phyloP scores from a whole-genome alignment of 2,888 invertebrate species.

The Catocala fraxini region DNA sequence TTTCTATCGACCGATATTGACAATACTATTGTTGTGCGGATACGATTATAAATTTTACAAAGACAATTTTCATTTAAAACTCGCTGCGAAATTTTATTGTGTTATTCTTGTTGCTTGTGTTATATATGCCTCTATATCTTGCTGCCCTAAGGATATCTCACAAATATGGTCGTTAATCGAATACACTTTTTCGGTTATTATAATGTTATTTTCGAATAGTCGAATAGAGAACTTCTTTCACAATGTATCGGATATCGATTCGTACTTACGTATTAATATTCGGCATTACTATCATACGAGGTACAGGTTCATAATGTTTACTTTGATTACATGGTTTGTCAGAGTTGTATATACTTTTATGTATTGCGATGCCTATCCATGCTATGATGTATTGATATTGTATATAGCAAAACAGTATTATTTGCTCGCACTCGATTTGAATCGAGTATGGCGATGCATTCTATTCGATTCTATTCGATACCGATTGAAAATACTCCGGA shows the following conservation, averaged over 20 bases:
- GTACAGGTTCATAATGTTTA: slow-evolving; percentile 54
- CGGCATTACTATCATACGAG: slow-evolving; percentile 55
- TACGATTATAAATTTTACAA: slow-evolving; percentile 69
- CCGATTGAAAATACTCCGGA: slow-evolving; percentile 67
- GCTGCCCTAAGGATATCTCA: slow-evolving; percentile 60
- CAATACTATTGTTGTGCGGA: slow-evolving; percentile 67
- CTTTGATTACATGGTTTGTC: slow-evolving; percentile 59
- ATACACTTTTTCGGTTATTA: slow-evolving; percentile 60
- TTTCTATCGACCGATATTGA: slow-evolving; percentile 62
- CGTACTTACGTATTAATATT: slow-evolving; percentile 63
- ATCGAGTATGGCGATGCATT: slow-evolving; percentile 74
- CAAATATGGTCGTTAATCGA: slow-evolving; percentile 71
- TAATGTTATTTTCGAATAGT: slow-evolving; percentile 63
- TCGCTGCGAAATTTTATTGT: slow-evolving; percentile 59
- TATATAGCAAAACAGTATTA: slow-evolving; percentile 66
- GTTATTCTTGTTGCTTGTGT: slow-evolving; percentile 54
- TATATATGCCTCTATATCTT: slow-evolving; percentile 57
- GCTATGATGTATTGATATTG: slow-evolving; percentile 52
- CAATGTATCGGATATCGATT: slow-evolving; percentile 62
- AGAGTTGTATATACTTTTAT: slow-evolving; percentile 61
- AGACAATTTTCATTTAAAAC: slow-evolving; percentile 45
- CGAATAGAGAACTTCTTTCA: slow-evolving; percentile 58
- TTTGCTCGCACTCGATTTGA: slow-evolving; percentile 71
- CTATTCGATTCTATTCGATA: slow-evolving; percentile 70
- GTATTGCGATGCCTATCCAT: slow-evolving; percentile 60